Base-by-base conservation (phyloP, 2,888 invertebrate species). In the Sepioteuthis lessoniana region DNA sequence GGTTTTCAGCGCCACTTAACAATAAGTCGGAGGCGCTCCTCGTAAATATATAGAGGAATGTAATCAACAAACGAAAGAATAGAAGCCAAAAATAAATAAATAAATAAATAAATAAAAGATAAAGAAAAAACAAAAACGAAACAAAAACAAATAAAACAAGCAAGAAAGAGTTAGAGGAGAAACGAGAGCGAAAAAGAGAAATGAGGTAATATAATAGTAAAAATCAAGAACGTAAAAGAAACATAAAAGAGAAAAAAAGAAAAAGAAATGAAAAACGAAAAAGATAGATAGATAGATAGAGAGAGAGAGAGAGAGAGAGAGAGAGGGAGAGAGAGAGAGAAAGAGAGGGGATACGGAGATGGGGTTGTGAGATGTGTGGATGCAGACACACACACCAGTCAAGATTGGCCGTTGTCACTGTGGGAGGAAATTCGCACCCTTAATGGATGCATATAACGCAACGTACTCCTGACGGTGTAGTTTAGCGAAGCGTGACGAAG, bases 391-490 rank as follows among this genome's bases (percentile, higher is more conserved):
- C 42, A 42, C 76, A n/a, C 76, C 13, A 76, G 76, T 76, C n/a
- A 76, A 76, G 76, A 76, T 76, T 76, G 60, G n/a, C 76, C 3
- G n/a, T 76, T 76, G 76, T 76, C 76, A 76, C n/a, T 76, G 16
- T 76, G 76, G n/a, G n/a, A 76, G 76, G n/a, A n/a, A 76, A 76
- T 76, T 76, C 76, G 76, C 76, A n/a, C 76, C n/a, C 76, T 76
- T 76, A 76, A 76, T 76, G 76, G n/a, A 13, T n/a, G 25, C 76
- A n/a, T n/a, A n/a, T 76, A 76, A 76, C 76, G 76, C 76, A 76
- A 76, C 35, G n/a, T 76, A 76, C 76, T 76, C 76, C 76, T 76
- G n/a, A 16, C 76, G 76, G 76, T 76, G 76, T 13, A n/a, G 76
- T 76, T 76, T n/a, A 76, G 76, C 35, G 76, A 35, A 76, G n/a